Conservation (phyloP, 2,113 vertebrate genomes). For the Ammospiza nelsoni region DNA sequence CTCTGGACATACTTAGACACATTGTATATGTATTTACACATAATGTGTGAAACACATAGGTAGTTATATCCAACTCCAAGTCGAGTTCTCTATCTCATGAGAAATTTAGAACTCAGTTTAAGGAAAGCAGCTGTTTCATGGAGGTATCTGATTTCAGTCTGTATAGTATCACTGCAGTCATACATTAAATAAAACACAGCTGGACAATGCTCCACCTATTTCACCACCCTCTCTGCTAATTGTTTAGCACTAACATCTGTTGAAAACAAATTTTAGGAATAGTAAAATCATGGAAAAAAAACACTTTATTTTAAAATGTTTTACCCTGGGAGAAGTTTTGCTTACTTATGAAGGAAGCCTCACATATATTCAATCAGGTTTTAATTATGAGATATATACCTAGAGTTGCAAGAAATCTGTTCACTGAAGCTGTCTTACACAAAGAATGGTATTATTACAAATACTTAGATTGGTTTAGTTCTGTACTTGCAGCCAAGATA, state of each 20-base stretch:
- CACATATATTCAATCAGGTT: neutral
- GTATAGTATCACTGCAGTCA: constrained; percentile 50
- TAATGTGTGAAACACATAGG: neutral
- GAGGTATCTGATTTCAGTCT: constrained; percentile 67
- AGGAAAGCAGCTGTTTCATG: constrained; percentile 53
- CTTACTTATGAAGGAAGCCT: neutral
- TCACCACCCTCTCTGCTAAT: constrained; percentile 56
- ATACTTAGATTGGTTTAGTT: neutral
- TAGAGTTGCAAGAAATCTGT: neutral
- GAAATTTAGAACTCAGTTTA: constrained; percentile 46
- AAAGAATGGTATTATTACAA: neutral
- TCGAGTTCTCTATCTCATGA: constrained; percentile 41
- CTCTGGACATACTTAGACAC: neutral
- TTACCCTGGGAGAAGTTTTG: neutral
- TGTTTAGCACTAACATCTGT: constrained; percentile 58
- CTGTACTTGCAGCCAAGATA: neutral
- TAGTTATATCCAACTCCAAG: constrained; percentile 10
- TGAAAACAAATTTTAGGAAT: constrained; percentile 24
- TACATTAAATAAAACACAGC: constrained; percentile 62
- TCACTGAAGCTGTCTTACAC: neutral
- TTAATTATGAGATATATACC: neutral
- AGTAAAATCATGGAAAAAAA: neutral
- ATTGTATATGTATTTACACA: neutral
- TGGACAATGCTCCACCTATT: constrained; percentile 63
- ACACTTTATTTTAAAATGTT: neutral